Conservation (phyloP, 2,888 invertebrate species). For the Spicauda simplicius region DNA sequence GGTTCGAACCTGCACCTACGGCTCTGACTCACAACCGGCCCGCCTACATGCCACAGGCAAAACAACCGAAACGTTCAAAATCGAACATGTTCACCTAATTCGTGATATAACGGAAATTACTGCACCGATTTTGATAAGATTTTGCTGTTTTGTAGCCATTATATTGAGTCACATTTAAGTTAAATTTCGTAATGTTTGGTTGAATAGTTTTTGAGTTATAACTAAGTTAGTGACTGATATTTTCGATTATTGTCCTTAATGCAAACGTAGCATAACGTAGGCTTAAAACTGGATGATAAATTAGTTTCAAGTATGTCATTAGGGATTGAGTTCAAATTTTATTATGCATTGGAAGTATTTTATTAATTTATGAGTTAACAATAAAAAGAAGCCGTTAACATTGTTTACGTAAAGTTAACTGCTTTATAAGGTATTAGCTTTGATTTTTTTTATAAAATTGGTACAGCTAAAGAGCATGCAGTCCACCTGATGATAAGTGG, state of each 20-base stretch:
- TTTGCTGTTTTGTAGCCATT: neutral
- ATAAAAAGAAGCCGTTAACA: too few species aligned
- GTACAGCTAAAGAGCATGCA: too few species aligned
- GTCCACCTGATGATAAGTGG: too few species aligned
- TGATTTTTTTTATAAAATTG: too few species aligned
- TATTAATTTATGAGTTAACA: too few species aligned
- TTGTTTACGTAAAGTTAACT: too few species aligned
- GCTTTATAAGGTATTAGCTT: too few species aligned
- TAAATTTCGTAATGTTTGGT: neutral
- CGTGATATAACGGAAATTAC: neutral
- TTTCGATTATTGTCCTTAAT: neutral
- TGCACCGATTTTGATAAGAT: constrained; percentile 4
- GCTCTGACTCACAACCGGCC: constrained; percentile 50
- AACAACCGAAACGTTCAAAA: neutral
- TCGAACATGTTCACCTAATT: constrained; percentile 13
- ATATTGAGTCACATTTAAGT: neutral
- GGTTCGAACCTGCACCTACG: constrained; percentile 51
- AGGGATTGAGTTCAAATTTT: too few species aligned
- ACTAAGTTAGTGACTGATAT: neutral
- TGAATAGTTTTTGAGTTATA: neutral
- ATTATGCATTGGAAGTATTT: too few species aligned
- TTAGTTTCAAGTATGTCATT: too few species aligned
- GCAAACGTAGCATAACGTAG: too few species aligned
- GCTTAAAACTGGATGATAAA: too few species aligned
- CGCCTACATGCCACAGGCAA: constrained; percentile 47